phyloP scores from a whole-genome alignment of 1,140 invertebrate genomes.

The Drosophila burlai region DNA sequence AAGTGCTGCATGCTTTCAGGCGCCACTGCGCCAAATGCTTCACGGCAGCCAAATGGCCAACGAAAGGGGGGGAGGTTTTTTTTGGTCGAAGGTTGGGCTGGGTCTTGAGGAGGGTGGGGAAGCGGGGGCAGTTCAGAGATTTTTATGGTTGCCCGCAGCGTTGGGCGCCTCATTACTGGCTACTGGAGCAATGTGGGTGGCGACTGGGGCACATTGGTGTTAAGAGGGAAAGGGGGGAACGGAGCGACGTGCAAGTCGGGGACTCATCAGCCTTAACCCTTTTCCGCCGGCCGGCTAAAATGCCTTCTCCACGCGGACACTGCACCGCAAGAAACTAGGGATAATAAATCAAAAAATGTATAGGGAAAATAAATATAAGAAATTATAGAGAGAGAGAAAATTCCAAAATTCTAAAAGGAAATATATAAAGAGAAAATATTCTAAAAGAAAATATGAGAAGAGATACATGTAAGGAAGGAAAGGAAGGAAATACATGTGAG shows the following conservation, averaged over 20 bases:
- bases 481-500: too few relatives aligned
- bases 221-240: constrained; percentile 12
- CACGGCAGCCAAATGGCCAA: constrained; percentile 73
- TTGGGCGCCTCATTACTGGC: constrained; percentile 71
- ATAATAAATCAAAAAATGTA: too few relatives aligned
- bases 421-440: too few relatives aligned
- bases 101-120: neutral
- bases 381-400: neutral
- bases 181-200: constrained; percentile 26
- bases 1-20: constrained; percentile 81
- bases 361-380: neutral
- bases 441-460: too few relatives aligned
- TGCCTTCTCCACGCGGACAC: neutral
- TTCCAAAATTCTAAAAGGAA: too few relatives aligned
- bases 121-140: constrained; percentile 41
- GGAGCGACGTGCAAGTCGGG: constrained; percentile 32
- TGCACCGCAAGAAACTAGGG: neutral
- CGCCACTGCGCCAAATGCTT: constrained; percentile 77
- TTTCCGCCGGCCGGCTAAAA: constrained; percentile 42
- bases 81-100: neutral
- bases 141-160: constrained; percentile 81
- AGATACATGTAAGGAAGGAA: too few relatives aligned
- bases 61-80: constrained; percentile 10
- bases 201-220: neutral
- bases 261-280: constrained; percentile 79